Evolutionary conservation across 2,888 invertebrate genomes (phyloP), one percentile per base, ranked within the genome.

Genomic region (Balanococcus diminutus): DNA sequence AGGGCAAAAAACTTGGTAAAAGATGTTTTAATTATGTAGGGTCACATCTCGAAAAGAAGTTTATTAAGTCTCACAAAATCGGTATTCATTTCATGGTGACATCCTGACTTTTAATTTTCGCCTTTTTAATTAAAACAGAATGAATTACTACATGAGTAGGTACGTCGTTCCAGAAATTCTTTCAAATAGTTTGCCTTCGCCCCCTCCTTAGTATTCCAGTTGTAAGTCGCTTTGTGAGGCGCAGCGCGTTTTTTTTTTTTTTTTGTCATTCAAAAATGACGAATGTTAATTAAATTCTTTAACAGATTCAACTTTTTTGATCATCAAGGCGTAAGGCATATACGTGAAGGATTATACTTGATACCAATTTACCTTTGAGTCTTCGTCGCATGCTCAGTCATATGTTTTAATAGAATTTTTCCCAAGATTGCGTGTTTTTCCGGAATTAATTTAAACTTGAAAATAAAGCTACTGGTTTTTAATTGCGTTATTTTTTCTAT

Each of bases 1-100:
- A 79, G 19, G 9, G 36, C 9, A 32, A 79, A 79, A 79, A 79
- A 32, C 75, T 79, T 79, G 32, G 75, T 36, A 79, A 67, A 79
- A 79, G 75, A 79, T 79, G 75, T 79, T 79, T 79, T 79, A 79
- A 79, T 79, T 79, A 79, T 79, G 32, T 79, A 79, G 28, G 75
- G 75, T 36, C 75, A 79, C 75, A 79, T 79, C 75, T 32, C 75
- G 19, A 79, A 67, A 79, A 79, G 75, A 79, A 79, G 75, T 79
- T 79, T 79, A 79, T 79, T 79, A 79, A 79, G 75, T 79, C 75
- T 79, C 75, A 28, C 36, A 79, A 79, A 79, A 79, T 79, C 75
- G 19, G 75, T 36, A 79, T 79, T 79, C 75, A 79, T 79, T 36
- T 79, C 75, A 36, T 36, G 75, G 75, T 79, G 75, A 79, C 75